Conservation (phyloP, 2,113 vertebrate genomes). For the Pachycephala philippinensis region DNA sequence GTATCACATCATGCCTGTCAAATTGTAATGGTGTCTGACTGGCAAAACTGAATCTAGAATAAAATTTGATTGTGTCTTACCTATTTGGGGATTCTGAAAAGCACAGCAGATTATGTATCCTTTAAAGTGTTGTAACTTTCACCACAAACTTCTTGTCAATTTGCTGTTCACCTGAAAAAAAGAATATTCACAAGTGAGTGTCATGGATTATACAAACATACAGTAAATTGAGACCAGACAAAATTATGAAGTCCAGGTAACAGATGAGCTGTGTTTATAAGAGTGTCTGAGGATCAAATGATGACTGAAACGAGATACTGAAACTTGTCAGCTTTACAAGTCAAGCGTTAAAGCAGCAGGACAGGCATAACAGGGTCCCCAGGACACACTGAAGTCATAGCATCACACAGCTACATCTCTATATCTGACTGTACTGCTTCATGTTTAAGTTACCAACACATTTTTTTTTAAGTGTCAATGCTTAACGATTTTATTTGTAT, state of each 20-base stretch:
- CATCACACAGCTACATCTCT: neutral
- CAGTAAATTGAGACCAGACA: neutral
- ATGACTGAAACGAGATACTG: neutral
- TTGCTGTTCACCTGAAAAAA: neutral
- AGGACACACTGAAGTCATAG: neutral
- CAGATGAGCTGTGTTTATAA: neutral
- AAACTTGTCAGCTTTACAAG: neutral
- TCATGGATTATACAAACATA: neutral
- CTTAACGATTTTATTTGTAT: neutral
- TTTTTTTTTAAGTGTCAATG: rapidly evolving
- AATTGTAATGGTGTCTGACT: conserved; percentile 28
- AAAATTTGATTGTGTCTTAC: conserved; percentile 59
- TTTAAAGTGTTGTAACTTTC: neutral
- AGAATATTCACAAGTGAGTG: neutral
- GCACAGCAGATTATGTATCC: conserved; percentile 55
- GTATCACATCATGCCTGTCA: neutral
- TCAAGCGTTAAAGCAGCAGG: neutral
- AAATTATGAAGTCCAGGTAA: neutral
- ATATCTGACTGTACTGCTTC: neutral
- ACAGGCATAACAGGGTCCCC: neutral
- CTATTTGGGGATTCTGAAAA: conserved; percentile 40
- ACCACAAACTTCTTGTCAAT: neutral
- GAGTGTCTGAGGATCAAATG: neutral
- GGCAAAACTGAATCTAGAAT: neutral
- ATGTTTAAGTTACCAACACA: neutral